Percentiles rank a stretch among this genome's conserved stretches.
Evolutionary conservation across 2,888 invertebrate genomes (phyloP).

Genomic region (Diploptera punctata): DNA sequence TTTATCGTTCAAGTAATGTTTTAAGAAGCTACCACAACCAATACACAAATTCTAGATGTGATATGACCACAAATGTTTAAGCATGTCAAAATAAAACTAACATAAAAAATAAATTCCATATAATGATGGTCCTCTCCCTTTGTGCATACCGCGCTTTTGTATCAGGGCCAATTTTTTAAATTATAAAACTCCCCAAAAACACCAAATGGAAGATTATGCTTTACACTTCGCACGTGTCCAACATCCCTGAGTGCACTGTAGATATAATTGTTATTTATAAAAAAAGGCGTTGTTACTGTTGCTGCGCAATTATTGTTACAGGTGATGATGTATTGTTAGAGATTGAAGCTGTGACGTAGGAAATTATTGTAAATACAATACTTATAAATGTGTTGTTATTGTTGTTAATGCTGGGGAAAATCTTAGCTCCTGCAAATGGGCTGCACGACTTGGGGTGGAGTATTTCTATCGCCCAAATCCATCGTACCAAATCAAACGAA

Average conservation of each 20-base stretch:
- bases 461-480: no score
- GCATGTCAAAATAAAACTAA: no score
- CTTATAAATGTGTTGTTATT: slow-evolving; percentile 24
- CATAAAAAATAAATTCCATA: no score
- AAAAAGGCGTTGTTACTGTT: slow-evolving; percentile 6
- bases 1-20: no score
- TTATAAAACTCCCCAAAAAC: background rate
- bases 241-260: background rate
- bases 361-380: slow-evolving; percentile 13
- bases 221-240: background rate
- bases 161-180: no score
- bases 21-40: no score
- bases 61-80: no score
- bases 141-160: no score
- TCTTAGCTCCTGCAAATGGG: background rate
- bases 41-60: no score
- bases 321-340: background rate
- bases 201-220: background rate
- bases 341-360: slow-evolving; percentile 12
- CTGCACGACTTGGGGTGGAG: no score
- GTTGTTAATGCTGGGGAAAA: slow-evolving; percentile 3
- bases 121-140: no score
- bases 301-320: slow-evolving; percentile 11
- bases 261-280: background rate
- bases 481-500: no score